A percentile compares a stretch with the other conserved stretches of the same genome.
phyloP scores from a whole-genome alignment of 2,113 vertebrate genomes.

The Plestiodon gilberti region DNA sequence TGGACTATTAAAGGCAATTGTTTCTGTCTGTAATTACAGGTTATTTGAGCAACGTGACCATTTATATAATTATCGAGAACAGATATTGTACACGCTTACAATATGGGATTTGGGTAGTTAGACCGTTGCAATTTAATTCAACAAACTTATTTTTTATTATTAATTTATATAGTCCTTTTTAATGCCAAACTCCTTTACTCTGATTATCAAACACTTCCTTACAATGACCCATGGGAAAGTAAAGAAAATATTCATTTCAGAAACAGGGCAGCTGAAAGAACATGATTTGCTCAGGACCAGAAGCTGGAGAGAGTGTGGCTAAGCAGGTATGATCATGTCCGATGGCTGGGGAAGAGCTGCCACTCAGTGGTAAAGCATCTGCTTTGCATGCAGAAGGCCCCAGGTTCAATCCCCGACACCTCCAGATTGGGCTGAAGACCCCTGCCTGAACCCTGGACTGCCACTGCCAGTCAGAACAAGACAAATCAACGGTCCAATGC shows the following conservation, averaged over 20 bases:
- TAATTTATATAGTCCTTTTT: not conserved
- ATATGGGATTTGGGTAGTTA: not conserved
- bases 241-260: not conserved
- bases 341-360: not conserved
- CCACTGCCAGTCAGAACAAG: no score
- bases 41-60: not conserved
- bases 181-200: not conserved
- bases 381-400: no score
- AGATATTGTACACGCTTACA: not conserved
- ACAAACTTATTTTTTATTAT: not conserved
- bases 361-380: no score
- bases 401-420: no score
- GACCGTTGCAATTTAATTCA: not conserved
- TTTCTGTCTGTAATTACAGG: slow-evolving; percentile 1
- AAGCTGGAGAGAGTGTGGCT: not conserved
- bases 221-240: not conserved
- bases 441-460: no score
- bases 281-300: not conserved
- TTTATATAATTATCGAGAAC: slow-evolving; percentile 5
- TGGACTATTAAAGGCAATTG: not conserved
- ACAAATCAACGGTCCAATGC: no score
- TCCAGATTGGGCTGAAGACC: no score
- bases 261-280: not conserved
- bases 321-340: not conserved
- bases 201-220: not conserved